phyloP scores from a whole-genome alignment of 2,797 vertebrate species.

The Vireo griseus region DNA sequence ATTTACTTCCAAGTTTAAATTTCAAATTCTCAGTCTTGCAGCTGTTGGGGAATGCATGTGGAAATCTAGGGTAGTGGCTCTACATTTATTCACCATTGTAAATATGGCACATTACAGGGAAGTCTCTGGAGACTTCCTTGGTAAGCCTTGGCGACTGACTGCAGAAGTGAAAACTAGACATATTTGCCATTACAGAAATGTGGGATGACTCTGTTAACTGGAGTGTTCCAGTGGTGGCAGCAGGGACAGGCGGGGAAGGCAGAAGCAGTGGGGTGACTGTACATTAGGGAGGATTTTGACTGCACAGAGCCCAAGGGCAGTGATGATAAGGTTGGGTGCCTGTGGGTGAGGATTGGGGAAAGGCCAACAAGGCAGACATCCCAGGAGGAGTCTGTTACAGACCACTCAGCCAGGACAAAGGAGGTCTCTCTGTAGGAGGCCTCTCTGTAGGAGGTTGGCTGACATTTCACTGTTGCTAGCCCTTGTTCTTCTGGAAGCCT shows the following conservation, averaged over 20 bases:
- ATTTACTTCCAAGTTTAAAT: background rate
- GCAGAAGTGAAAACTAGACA: background rate
- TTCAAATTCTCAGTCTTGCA: background rate
- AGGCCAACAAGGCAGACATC: background rate
- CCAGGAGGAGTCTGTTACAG: background rate
- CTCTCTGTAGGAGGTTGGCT: no score
- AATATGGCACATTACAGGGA: background rate
- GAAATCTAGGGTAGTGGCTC: background rate
- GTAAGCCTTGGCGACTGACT: background rate
- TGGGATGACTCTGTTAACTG: background rate
- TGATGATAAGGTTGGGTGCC: background rate
- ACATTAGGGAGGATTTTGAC: rapidly evolving
- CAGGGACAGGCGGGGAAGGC: background rate
- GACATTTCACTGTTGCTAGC: background rate
- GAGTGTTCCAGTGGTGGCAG: background rate
- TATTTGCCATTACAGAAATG: rapidly evolving
- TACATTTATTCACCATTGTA: background rate
- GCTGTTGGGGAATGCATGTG: background rate
- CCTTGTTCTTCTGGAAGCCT: background rate
- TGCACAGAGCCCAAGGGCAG: background rate
- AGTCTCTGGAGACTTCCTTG: background rate
- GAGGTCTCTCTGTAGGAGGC: no score
- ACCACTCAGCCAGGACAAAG: background rate
- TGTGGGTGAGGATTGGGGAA: rapidly evolving
- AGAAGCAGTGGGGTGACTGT: background rate